Evolutionary conservation across 2,797 vertebrate species (phyloP).

Genomic region (Enteromius fasciolatus): DNA sequence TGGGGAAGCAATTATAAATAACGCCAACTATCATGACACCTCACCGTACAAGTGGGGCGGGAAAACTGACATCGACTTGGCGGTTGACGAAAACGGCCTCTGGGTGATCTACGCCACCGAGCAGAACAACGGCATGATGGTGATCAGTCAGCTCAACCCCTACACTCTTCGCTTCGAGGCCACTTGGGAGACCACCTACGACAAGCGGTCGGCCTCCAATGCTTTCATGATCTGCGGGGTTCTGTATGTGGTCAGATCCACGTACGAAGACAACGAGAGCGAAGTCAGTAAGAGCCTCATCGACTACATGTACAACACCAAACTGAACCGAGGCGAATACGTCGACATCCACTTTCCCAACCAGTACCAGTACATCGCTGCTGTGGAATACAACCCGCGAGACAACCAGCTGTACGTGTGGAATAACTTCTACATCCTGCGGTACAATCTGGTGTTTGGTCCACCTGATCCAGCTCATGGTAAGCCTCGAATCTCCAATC

Average conservation of each 20-base stretch:
- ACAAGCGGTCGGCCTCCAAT: slow-evolving; percentile 98
- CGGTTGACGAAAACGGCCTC: slow-evolving; percentile 96
- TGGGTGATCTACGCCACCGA: slow-evolving; percentile 99
- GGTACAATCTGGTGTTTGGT: slow-evolving; percentile 95
- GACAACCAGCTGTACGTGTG: slow-evolving; percentile 99
- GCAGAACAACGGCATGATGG: slow-evolving; percentile 99
- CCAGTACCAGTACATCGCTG: slow-evolving; percentile 98
- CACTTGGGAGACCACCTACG: slow-evolving; percentile 94
- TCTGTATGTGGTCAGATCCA: slow-evolving; percentile 94
- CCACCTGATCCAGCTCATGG: slow-evolving; percentile 96
- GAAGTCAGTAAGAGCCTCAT: slow-evolving; percentile 95
- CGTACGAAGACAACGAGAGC: slow-evolving; percentile 98
- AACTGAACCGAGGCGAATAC: slow-evolving; percentile 89
- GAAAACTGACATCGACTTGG: slow-evolving; percentile 98
- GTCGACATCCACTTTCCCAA: slow-evolving; percentile 97
- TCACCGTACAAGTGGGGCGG: slow-evolving; percentile 98
- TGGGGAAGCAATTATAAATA: slow-evolving; percentile 98
- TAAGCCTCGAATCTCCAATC: slow-evolving; percentile 72
- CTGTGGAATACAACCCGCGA: slow-evolving; percentile 99
- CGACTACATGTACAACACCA: slow-evolving; percentile 97
- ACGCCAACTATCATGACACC: slow-evolving; percentile 98
- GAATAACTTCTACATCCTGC: slow-evolving; percentile 99
- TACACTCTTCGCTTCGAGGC: slow-evolving; percentile 97
- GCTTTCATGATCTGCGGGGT: slow-evolving; percentile 99
- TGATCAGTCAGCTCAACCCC: slow-evolving; percentile 97